A percentile compares a stretch with the other conserved stretches of the same genome.
Evolutionary conservation across 2,888 invertebrate genomes (phyloP).

Genomic region (Drosophila anceps): DNA sequence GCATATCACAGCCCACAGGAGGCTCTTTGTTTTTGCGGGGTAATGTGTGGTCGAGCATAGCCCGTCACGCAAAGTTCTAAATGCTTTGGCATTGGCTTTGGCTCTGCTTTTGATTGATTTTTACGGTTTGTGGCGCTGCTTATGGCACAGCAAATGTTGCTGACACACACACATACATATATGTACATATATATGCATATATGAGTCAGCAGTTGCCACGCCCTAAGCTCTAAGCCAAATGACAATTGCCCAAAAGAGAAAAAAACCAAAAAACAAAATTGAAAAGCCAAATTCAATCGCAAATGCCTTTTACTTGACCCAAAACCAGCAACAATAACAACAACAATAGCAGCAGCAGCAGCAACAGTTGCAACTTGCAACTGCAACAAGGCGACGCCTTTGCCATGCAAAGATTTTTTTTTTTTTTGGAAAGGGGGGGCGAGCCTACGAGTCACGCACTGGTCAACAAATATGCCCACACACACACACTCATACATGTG

Average conservation of each 20-base stretch:
- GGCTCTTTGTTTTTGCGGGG: neutral
- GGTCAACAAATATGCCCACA: constrained; percentile 59
- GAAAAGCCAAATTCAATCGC: constrained; percentile 58
- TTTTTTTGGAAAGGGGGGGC: constrained; percentile 43
- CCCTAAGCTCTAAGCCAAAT: constrained; percentile 41
- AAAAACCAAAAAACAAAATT: constrained; percentile 13
- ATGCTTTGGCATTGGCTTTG: constrained; percentile 23
- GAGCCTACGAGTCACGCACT: constrained; percentile 74
- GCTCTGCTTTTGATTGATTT: constrained; percentile 33
- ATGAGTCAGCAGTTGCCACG: constrained; percentile 39
- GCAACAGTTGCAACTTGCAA: constrained; percentile 41
- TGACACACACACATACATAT: neutral
- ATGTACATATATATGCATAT: neutral
- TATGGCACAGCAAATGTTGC: constrained; percentile 8
- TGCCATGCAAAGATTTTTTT: constrained; percentile 24
- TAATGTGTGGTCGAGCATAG: neutral
- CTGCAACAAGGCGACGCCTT: constrained; percentile 52
- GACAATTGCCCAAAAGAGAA: constrained; percentile 51
- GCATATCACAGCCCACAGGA: too few relatives aligned
- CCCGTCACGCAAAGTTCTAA: constrained; percentile 1
- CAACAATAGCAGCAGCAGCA: constrained; percentile 25
- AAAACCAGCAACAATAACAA: constrained; percentile 54
- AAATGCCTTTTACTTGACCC: constrained; percentile 76
- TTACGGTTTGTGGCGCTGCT: constrained; percentile 10
- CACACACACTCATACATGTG: constrained; percentile 29